Evolutionary conservation across 2,888 invertebrate genomes (phyloP), one percentile per base, ranked within the genome.

Genomic region (Agrotis clavis): DNA sequence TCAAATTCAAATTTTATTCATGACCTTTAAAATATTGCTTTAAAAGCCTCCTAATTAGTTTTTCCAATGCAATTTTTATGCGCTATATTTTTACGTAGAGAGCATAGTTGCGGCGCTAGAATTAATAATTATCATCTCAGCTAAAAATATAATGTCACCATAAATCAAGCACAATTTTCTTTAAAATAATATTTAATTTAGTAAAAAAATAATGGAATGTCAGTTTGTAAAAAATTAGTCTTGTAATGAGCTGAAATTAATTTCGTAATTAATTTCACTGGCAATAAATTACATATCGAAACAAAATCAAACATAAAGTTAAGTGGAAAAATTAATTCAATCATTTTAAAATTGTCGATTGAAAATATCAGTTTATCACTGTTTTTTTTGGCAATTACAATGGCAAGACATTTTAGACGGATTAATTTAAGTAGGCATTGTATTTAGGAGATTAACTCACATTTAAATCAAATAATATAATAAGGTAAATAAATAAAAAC

Each of bases 401-500:
- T 41, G 60, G 62, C 50, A 65, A 48, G 25, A 48, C 35, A 69
- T 19, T 53, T 48, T n/a, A 47, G 53, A 50, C 18, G 35, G 30
- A 62, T 18, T 51, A 4, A 57, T 62, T 30, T 67, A 67, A 67
- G 47, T 74, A 64, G 19, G 16, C 13, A 13, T 35, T 60, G 14
- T 21, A 51, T 11, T 16, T 14, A 6, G 0, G 13, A 47, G 4
- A 67, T 56, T 48, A 48, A 21, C 57, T 56, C 21, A 25, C 48
- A 57, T 67, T 63, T 51, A 45, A 67, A 35, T 51, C 41, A 0
- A 67, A 59, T 71, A 67, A 67, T 77, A 72, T 53, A 65, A 59
- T 66, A 67, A 59, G 19, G 45, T 51, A 64, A 56, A 50, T 67
- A 73, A 64, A 64, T 61, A 79, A 53, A 1, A 63, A 54, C 16